Conservation (phyloP, 2,888 invertebrate species). For the Amaurobius ferox region DNA sequence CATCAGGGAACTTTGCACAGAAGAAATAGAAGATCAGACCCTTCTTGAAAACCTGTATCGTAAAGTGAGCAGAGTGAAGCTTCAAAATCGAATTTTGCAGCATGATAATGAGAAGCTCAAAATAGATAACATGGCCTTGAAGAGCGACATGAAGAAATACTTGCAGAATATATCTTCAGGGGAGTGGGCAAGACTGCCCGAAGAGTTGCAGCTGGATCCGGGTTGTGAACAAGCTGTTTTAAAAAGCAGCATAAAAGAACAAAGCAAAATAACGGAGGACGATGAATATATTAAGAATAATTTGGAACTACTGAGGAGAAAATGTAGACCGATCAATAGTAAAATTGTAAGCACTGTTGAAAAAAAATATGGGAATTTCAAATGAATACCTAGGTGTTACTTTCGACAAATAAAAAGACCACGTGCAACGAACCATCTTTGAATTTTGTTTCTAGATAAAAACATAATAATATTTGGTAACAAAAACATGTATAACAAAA, state of each 20-base stretch:
- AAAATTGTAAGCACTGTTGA: neutral
- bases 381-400: too few relatives aligned
- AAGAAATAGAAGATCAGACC: slow-evolving; percentile 36
- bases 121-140: slow-evolving; percentile 32
- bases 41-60: slow-evolving; percentile 28
- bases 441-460: too few relatives aligned
- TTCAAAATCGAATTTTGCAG: slow-evolving; percentile 39
- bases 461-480: too few relatives aligned
- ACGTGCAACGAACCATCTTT: too few relatives aligned
- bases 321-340: neutral
- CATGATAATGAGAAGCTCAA: slow-evolving; percentile 41
- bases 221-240: neutral
- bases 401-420: too few relatives aligned
- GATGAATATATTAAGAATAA: neutral
- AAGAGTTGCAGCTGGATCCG: neutral
- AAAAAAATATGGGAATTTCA: too few relatives aligned
- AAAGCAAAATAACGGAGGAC: neutral
- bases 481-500: too few relatives aligned
- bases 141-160: slow-evolving; percentile 58
- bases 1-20: slow-evolving; percentile 11
- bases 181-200: slow-evolving; percentile 45
- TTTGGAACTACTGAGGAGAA: neutral
- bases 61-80: slow-evolving; percentile 24
- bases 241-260: neutral
- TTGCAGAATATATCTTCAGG: slow-evolving; percentile 39